A percentile compares a stretch with the other conserved stretches of the same genome.
Evolutionary conservation across 2,113 vertebrate species (phyloP).

Genomic region (Megaceryle torquata): DNA sequence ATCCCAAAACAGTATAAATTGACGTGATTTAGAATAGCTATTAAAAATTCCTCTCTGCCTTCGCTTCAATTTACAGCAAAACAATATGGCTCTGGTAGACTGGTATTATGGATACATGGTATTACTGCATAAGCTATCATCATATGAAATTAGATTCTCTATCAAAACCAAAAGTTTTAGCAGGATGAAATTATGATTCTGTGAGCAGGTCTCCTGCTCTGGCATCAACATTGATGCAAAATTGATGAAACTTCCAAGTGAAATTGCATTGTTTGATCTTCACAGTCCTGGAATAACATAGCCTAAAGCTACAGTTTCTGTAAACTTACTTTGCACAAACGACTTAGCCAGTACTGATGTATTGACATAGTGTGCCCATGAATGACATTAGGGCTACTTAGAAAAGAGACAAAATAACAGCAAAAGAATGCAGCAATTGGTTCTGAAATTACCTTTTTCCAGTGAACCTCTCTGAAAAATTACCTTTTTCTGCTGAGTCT

Average conservation of each 20-base stretch:
- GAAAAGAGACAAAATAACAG: conserved; percentile 83
- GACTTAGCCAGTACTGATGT: conserved; percentile 75
- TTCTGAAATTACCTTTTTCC: conserved; percentile 88
- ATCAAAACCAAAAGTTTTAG: conserved; percentile 78
- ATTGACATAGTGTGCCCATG: conserved; percentile 81
- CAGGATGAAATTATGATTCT: conserved; percentile 80
- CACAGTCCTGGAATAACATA: conserved; percentile 83
- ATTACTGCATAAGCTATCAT: conserved; percentile 67
- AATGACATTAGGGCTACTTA: conserved; percentile 86
- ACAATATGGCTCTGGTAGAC: not conserved
- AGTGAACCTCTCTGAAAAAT: conserved; percentile 84
- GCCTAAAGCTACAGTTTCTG: conserved; percentile 84
- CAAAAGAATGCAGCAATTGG: conserved; percentile 80
- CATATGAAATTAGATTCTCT: conserved; percentile 73
- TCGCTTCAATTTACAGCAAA: conserved; percentile 54
- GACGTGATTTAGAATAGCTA: conserved; percentile 72
- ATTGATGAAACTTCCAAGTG: conserved; percentile 85
- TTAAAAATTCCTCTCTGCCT: conserved; percentile 62
- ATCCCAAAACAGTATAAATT: conserved; percentile 80
- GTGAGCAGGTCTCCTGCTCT: conserved; percentile 70
- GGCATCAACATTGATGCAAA: conserved; percentile 85
- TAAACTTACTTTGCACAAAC: conserved; percentile 86
- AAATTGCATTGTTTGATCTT: conserved; percentile 89
- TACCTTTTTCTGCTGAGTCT: conserved; percentile 84
- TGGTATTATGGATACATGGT: conserved; percentile 25